Conservation (phyloP, 2,113 vertebrate genomes). For the Mustelus asterias region DNA sequence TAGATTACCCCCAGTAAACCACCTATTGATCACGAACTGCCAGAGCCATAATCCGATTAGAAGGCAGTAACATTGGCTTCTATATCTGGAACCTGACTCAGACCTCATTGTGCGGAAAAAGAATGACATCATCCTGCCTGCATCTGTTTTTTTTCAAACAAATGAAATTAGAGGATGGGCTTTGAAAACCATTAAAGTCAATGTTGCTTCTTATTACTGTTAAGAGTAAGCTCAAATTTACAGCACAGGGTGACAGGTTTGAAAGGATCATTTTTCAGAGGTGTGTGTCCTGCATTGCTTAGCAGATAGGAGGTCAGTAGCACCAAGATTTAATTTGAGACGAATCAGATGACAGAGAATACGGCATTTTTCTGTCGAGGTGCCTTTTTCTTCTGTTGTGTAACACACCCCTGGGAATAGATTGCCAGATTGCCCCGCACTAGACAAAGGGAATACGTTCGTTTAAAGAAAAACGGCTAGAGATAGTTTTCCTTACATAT, state of each 20-base stretch:
- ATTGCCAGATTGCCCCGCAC: not conserved
- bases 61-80: conserved; percentile 60
- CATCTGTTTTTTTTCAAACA: conserved; percentile 60
- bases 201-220: conserved; percentile 70
- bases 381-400: not conserved
- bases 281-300: conserved; percentile 51
- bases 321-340: conserved; percentile 34
- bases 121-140: conserved; percentile 68
- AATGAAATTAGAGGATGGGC: conserved; percentile 69
- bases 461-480: not conserved
- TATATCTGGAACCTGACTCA: conserved; percentile 64
- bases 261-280: conserved; percentile 69
- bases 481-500: not conserved
- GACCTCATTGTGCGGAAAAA: conserved; percentile 60
- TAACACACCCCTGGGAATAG: not conserved
- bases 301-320: conserved; percentile 21
- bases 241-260: conserved; percentile 55
- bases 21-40: conserved; percentile 53
- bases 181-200: conserved; percentile 72
- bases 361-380: not conserved
- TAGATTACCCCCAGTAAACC: conserved; percentile 51
- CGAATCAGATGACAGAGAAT: conserved; percentile 22
- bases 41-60: conserved; percentile 63
- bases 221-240: conserved; percentile 74
- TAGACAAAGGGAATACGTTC: not conserved